Percentiles rank a stretch among this genome's conserved stretches.
Conservation (phyloP, 2,113 vertebrate genomes). For the Paraplagusia blochii region DNA sequence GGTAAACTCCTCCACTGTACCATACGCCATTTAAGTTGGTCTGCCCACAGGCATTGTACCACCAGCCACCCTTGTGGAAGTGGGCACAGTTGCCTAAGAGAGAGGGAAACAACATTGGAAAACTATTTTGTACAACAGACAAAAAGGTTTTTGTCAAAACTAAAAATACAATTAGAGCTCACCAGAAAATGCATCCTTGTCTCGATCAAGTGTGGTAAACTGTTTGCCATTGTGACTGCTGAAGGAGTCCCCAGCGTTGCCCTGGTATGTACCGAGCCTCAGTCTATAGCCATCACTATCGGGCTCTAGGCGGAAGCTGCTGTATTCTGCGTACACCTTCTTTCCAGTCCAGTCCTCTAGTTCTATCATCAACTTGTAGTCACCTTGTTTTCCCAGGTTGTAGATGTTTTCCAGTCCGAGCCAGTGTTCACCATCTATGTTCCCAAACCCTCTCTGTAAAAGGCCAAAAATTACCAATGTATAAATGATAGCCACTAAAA, state of each 20-base stretch:
- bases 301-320: constrained; percentile 90
- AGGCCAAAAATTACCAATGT: too few species aligned
- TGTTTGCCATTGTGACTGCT: constrained; percentile 95
- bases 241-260: constrained; percentile 95
- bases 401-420: constrained; percentile 94
- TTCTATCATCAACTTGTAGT: constrained; percentile 93
- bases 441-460: constrained; percentile 94
- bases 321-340: constrained; percentile 97
- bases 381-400: constrained; percentile 88
- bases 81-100: constrained; percentile 93
- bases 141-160: too few species aligned
- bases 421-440: constrained; percentile 95
- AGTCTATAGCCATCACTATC: constrained; percentile 90
- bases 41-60: constrained; percentile 97
- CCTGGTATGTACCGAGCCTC: constrained; percentile 92
- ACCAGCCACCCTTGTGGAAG: constrained; percentile 98
- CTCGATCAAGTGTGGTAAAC: constrained; percentile 95
- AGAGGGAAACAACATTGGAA: neutral
- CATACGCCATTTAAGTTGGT: constrained; percentile 97
- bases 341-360: constrained; percentile 97
- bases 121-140: neutral
- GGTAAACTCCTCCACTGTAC: constrained; percentile 95
- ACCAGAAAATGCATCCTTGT: constrained; percentile 93
- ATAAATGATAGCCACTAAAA: neutral
- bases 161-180: constrained; percentile 4